Evolutionary conservation across 2,888 invertebrate species (phyloP), one percentile per base, ranked within the genome.

Genomic region (Lasioglossum pauxillum): DNA sequence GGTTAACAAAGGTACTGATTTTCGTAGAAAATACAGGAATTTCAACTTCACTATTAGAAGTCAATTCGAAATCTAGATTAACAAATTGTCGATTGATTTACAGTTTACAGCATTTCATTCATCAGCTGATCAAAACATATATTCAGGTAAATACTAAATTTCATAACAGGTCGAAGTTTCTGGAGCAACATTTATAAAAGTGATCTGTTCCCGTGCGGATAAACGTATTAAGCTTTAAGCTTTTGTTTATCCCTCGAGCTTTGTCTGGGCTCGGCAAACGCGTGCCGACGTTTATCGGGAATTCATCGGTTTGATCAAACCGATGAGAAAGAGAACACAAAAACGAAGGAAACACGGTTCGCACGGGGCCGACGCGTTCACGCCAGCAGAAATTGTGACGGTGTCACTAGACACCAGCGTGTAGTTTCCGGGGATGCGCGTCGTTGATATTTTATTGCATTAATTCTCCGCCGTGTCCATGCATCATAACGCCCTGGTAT

Each of bases 391-490:
- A 38, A 53, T 75, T 46, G 78, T 31, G 76, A 46, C 5, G 31
- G n/a, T 31, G 67, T 75, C 49, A 38, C 38, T 78, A 78, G 69
- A 72, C 35, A 41, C 14, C 1, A 14, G 23, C 31, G 53, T 8
- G 19, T 67, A 69, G 73, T 78, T 60, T 60, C 73, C 77, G 44
- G 23, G 71, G 8, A 60, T 27, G 38, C 57, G 75, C 57, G 27
- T 64, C 73, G 83, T 79, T 83, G 74, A 88, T 88, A 83, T 85
- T 88, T 88, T 88, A 86, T 88, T 88, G 83, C 81, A 88, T 83
- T 88, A 88, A 88, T 88, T 88, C 80, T 67, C 49, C 14, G 80
- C 72, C 5, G 35, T 64, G 44, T 69, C 72, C 87, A 79, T 88
- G 83, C 41, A 85, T 88, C 88, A 88, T 86, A 83, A 78, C 74